Base-by-base conservation (phyloP, 2,797 vertebrate species). In the Hippocampus kuda region DNA sequence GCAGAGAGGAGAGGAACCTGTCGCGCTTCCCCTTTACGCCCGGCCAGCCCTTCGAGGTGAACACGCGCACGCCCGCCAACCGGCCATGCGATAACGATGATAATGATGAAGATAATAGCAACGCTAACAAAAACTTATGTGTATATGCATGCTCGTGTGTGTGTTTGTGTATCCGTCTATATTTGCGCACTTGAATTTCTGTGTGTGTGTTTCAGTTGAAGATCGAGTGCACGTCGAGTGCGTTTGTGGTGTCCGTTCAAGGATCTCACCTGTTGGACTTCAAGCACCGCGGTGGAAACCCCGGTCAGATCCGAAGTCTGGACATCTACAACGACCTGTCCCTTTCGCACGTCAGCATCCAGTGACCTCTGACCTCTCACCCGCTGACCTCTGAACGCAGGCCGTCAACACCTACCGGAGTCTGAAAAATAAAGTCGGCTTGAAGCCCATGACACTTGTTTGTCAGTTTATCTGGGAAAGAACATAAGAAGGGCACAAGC, bases 11-110 rank as follows among this genome's bases (percentile, higher is more conserved):
- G 69, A 15, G 84, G 18, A 44, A 75, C 0, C 15, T 42, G 20
- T 0, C 1, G 0, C 1, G 1, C 24, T 86, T 87, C 66, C 87
- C 87, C 18, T 86, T 88, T 2, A 0, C 0, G 15, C 18, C 0
- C 1, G 85, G 81, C 4, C 67, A 77, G 8, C 15, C 4, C 0
- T 88, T 88, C 0, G 75, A 86, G 84, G 87, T 88, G 27, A 38
- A 38, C 34, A 8, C 34, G 34, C 34, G 6, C 34, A 34, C 5
- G 34, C 34, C 4, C 5, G 34, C 34, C 34, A 34, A 34, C 34
- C 5, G 6, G 34, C 4, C 34, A 34, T 34, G 34, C 34, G 34
- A n/a, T 68, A 5, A 46, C 11, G 24, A 27, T 22, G 10, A 18
- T 46, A 10, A n/a, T 26, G n/a, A 48, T 48, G 41, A 5, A 1